Conservation (phyloP, 2,113 vertebrate species). For the Athene cunicularia region DNA sequence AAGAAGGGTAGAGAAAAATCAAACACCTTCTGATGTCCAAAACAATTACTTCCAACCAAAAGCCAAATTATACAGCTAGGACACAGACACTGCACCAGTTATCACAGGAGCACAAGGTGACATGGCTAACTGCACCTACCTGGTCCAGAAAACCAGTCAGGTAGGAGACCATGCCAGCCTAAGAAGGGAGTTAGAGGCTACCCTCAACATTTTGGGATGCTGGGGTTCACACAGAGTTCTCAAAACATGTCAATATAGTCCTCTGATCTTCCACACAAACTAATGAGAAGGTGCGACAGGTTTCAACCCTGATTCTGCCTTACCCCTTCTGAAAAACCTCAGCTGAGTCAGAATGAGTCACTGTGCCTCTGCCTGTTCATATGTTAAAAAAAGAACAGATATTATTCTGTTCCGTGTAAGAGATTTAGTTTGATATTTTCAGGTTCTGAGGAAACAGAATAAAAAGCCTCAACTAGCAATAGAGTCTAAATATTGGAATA, state of each 20-base stretch:
- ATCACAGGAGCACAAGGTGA: neutral
- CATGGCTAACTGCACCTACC: neutral
- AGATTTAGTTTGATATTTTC: neutral
- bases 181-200: neutral
- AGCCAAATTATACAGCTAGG: neutral
- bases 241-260: neutral
- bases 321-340: constrained; percentile 24
- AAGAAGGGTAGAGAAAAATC: neutral
- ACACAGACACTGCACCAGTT: neutral
- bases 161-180: neutral
- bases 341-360: constrained; percentile 23
- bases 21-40: neutral
- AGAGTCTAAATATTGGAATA: neutral
- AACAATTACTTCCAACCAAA: neutral
- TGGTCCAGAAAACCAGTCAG: neutral
- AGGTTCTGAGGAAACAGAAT: neutral
- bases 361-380: neutral
- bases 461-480: neutral
- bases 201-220: neutral
- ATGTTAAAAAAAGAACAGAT: neutral
- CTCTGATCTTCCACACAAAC: neutral
- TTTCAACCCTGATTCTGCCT: neutral
- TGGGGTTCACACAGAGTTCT: neutral
- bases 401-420: neutral
- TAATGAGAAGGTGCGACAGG: neutral